phyloP scores from a whole-genome alignment of 2,888 invertebrate species.

The Ethmia dodecea region DNA sequence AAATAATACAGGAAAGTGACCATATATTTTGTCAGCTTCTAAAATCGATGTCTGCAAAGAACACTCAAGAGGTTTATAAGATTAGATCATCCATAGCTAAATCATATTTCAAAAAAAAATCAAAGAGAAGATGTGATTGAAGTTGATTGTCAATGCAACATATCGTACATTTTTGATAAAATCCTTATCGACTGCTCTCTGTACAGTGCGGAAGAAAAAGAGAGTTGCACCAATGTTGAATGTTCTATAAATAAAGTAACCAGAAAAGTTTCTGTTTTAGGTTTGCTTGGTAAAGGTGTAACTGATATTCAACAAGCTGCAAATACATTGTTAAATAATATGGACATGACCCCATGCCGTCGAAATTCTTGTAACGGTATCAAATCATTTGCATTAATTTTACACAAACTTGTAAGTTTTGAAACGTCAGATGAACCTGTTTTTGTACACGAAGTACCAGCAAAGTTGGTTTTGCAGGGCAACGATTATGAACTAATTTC shows the following conservation, averaged over 20 bases:
- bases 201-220: conserved; percentile 6
- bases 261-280: conserved; percentile 7
- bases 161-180: conserved; percentile 11
- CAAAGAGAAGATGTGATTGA: conserved; percentile 5
- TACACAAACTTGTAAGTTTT: conserved; percentile 6
- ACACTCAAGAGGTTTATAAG: conserved; percentile 5
- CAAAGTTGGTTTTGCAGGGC: conserved; percentile 4
- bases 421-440: conserved; percentile 12
- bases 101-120: conserved; percentile 12
- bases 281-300: conserved; percentile 6
- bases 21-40: conserved; percentile 11
- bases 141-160: conserved; percentile 13
- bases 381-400: conserved; percentile 1
- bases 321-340: conserved; percentile 2
- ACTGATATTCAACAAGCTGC: conserved; percentile 8
- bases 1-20: conserved; percentile 6
- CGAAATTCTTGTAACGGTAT: conserved; percentile 1
- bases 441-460: conserved; percentile 13
- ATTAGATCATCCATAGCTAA: conserved; percentile 11
- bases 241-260: conserved; percentile 3
- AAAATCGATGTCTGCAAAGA: conserved; percentile 8
- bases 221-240: conserved; percentile 1
- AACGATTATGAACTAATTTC: conserved; percentile 10
- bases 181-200: conserved; percentile 9
- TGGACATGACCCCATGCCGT: not conserved